Conservation (phyloP, 1,140 invertebrate genomes). For the Bombyx mandarina region DNA sequence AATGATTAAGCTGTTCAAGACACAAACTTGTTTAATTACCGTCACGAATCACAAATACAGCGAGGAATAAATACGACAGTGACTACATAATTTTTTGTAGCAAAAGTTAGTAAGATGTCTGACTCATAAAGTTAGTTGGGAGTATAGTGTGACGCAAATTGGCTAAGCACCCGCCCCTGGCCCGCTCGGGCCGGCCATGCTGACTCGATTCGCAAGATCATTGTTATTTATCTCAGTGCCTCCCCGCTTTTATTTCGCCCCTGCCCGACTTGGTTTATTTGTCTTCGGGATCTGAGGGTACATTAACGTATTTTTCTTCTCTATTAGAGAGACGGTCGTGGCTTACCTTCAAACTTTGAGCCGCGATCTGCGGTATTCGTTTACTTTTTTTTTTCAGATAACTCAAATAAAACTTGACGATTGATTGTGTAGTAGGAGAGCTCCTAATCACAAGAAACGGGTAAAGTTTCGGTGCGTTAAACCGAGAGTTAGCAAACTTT, state of each 20-base stretch:
- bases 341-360: constrained; percentile 64
- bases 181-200: constrained; percentile 5
- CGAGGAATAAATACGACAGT: no score
- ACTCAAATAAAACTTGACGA: constrained; percentile 67
- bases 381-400: constrained; percentile 62
- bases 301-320: constrained; percentile 71
- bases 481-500: constrained; percentile 36
- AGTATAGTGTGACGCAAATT: constrained; percentile 21
- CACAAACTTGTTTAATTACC: no score
- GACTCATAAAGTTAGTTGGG: neutral
- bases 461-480: constrained; percentile 37
- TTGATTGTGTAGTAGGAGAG: constrained; percentile 58
- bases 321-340: constrained; percentile 63
- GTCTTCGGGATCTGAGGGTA: constrained; percentile 65
- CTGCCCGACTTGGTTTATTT: constrained; percentile 63
- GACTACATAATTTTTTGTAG: no score
- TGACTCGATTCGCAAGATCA: constrained; percentile 43
- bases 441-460: constrained; percentile 43
- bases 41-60: no score
- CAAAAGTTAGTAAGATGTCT: neutral
- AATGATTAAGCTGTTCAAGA: no score
- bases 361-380: constrained; percentile 50
- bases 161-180: neutral
- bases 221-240: constrained; percentile 59
- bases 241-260: constrained; percentile 59